Base-by-base conservation (phyloP, 2,797 vertebrate species). In the Discoglossus pictus region DNA sequence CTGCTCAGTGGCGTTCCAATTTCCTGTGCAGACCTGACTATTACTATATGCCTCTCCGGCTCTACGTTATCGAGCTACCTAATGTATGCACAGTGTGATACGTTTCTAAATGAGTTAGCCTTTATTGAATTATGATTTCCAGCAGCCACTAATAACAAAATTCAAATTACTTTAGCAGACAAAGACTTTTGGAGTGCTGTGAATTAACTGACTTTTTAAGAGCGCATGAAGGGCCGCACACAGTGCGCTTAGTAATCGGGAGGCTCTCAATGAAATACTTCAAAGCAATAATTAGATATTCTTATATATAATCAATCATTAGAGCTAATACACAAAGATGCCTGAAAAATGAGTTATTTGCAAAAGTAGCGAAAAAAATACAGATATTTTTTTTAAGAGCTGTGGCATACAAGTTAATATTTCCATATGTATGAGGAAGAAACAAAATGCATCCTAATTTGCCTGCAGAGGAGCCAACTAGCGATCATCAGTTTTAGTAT, bases 91-190 rank as follows among this genome's bases (percentile, higher is more conserved):
- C 94, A 92, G 93, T 84, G 66, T 90, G 93, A 89, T 86, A 84
- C 86, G 83, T 91, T 93, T 94, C 91, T 90, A 93, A 96, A 92
- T 90, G 86, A 92, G 92, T 95, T 95, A 90, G 87, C 86, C 89
- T 90, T 95, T 92, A 96, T 94, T 92, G 91, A 95, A 93, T 97
- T 95, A 94, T 85, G 81, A 90, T 90, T 90, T 93, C 92, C 93
- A 91, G 92, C 92, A 89, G 90, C 91, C 92, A 86, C 92, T 93
- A 94, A 94, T 93, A 93, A 94, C 90, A 91, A 93, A 93, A 93
- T 94, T 96, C 90, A 93, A 94, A 96, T 95, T 92, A 93, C 92
- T 93, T 92, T 85, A 88, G 91, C 91, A 92, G 93, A 94, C 78
- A 86, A 85, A 82, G 83, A 83, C 80, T 86, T 87, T 82, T 75